phyloP scores from a whole-genome alignment of 2,888 invertebrate species.

The Leistus spinibarbis region DNA sequence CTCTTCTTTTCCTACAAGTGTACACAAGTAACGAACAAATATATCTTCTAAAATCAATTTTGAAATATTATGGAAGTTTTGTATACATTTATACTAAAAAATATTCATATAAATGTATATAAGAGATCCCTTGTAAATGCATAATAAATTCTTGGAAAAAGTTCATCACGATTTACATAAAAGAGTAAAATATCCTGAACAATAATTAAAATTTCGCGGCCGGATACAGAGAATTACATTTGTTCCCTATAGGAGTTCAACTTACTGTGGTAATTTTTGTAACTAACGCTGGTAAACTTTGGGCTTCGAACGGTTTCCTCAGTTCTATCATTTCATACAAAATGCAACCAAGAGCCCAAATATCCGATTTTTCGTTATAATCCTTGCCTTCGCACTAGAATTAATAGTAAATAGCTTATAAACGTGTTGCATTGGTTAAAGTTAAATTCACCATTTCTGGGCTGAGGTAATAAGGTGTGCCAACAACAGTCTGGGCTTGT shows the following conservation, averaged over 20 bases:
- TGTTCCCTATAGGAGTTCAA: no score
- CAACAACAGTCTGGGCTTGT: slow-evolving; percentile 72
- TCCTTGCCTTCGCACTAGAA: slow-evolving; percentile 74
- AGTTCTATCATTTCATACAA: slow-evolving; percentile 76
- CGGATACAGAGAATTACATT: no score
- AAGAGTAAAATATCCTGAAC: no score
- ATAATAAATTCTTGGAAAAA: no score
- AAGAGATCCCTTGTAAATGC: no score
- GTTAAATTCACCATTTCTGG: slow-evolving; percentile 68
- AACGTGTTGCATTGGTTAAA: slow-evolving; percentile 22
- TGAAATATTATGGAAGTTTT: not conserved
- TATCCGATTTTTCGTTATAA: slow-evolving; percentile 77
- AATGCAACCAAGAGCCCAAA: slow-evolving; percentile 80
- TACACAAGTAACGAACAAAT: no score
- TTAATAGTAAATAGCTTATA: slow-evolving; percentile 21
- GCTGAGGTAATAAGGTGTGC: slow-evolving; percentile 75
- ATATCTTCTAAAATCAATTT: no score
- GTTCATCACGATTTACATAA: no score
- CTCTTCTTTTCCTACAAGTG: no score
- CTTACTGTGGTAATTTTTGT: slow-evolving; percentile 73
- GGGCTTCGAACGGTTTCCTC: slow-evolving; percentile 74
- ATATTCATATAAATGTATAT: no score
- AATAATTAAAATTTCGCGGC: no score
- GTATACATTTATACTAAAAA: not conserved
- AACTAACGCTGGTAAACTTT: slow-evolving; percentile 73